phyloP scores from a whole-genome alignment of 2,888 invertebrate species.

The Tryphoninae sp. region DNA sequence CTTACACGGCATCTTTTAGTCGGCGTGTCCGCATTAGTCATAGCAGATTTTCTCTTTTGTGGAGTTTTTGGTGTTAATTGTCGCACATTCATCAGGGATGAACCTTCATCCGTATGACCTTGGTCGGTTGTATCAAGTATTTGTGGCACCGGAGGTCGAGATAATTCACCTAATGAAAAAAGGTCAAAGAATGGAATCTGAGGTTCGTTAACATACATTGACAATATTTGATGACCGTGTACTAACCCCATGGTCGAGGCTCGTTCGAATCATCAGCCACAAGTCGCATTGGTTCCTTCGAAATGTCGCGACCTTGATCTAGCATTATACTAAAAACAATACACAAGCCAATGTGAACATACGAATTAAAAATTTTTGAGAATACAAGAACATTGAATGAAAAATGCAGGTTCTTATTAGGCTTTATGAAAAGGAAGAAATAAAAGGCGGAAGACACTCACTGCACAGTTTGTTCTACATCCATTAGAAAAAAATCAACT shows the following conservation, averaged over 20 bases:
- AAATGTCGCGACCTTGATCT: background rate
- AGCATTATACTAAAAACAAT: background rate
- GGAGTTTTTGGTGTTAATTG: slow-evolving; percentile 21
- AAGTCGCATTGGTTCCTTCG: slow-evolving; percentile 27
- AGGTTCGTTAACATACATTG: background rate
- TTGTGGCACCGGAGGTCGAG: background rate
- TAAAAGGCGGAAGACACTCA: slow-evolving; percentile 14
- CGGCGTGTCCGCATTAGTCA: slow-evolving; percentile 43
- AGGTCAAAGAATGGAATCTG: background rate
- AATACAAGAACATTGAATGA: background rate
- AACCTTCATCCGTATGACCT: background rate
- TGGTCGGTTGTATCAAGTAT: background rate
- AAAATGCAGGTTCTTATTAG: background rate
- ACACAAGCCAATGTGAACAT: too few relatives aligned
- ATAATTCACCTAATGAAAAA: background rate
- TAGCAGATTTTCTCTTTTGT: slow-evolving; percentile 39
- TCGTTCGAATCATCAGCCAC: background rate
- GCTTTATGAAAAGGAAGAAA: background rate
- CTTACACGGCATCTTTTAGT: slow-evolving; percentile 57
- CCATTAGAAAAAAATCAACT: slow-evolving; percentile 53
- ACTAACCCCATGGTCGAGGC: slow-evolving; percentile 14
- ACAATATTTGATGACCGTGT: background rate
- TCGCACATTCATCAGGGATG: background rate
- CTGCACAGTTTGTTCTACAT: slow-evolving; percentile 23
- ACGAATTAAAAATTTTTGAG: too few relatives aligned